Evolutionary conservation across 2,113 vertebrate genomes (phyloP).

Genomic region (Alethe diademata): DNA sequence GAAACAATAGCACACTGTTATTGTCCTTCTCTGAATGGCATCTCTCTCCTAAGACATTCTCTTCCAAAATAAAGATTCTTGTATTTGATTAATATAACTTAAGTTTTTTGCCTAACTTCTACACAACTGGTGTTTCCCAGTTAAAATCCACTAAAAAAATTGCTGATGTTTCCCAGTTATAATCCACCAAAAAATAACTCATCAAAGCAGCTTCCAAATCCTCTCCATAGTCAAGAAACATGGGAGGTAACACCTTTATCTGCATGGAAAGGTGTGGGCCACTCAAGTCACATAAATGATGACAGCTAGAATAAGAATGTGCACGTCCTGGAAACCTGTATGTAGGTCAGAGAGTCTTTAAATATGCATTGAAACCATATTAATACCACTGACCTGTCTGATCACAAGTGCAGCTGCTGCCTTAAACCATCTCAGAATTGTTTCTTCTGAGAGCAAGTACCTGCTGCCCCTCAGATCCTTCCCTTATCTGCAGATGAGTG

Average conservation of each 20-base stretch:
- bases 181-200: background rate
- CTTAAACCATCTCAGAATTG: background rate
- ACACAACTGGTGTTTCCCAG: background rate
- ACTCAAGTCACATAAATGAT: background rate
- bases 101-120: background rate
- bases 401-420: conserved; percentile 9
- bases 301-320: background rate
- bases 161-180: background rate
- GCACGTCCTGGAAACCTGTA: background rate
- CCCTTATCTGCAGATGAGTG: background rate
- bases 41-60: background rate
- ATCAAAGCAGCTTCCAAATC: background rate
- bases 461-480: background rate
- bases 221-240: background rate
- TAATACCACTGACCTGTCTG: conserved; percentile 38
- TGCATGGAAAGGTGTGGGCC: background rate
- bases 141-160: background rate
- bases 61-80: background rate
- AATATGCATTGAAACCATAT: conserved; percentile 39
- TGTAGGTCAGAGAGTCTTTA: conserved; percentile 2
- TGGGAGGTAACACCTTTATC: background rate
- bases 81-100: background rate
- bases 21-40: background rate
- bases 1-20: background rate
- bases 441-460: background rate